Evolutionary conservation across 2,113 vertebrate genomes (phyloP), one percentile per base, ranked within the genome.

Genomic region (Thryonomys swinderianus): DNA sequence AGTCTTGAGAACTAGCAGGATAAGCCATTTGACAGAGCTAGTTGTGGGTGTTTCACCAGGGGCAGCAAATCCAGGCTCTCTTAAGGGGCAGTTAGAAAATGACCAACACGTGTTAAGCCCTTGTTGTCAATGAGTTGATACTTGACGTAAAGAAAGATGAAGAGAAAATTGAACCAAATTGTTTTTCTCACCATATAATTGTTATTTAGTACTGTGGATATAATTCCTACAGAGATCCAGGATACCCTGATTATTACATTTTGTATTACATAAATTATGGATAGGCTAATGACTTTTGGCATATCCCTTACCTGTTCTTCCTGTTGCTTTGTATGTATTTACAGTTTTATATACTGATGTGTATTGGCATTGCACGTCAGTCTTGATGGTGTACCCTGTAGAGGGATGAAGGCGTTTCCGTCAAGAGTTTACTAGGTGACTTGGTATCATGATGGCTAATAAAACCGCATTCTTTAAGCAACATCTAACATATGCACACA

Each of bases 71-170:
- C 34, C 8, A 94, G 13, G n/a, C 25, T 81, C 40, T 85, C 4
- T 85, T 62, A 88, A 74, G 20, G 10, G 67, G 3, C 89, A 88
- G 21, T 86, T 83, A 73, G 34, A 79, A 48, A 51, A 17, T 94
- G 37, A 80, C 93, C 12, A 5, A n/a, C 40, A 81, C 4, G 0
- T 69, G 2, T 94, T 79, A 57, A 51, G 79, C 17, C 8, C 40
- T 7, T 59, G n/a, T 76, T 51, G 59, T 8, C 32, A 66, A 16
- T 20, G 57, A 82, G 80, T 18, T 93, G 57, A 69, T 13, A 59
- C 61, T 85, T 93, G 21, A 40, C n/a, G 32, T 73, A 67, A 69
- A 88, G 17, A 93, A 90, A 95, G 45, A 32, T 73, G 73, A 93
- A 85, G 69, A 83, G 27, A 81, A 85, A 85, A 67, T 76, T 69